Percentiles rank a stretch among this genome's conserved stretches.
Evolutionary conservation across 1,140 invertebrate genomes (phyloP).

Genomic region (Andricus grossulariae): DNA sequence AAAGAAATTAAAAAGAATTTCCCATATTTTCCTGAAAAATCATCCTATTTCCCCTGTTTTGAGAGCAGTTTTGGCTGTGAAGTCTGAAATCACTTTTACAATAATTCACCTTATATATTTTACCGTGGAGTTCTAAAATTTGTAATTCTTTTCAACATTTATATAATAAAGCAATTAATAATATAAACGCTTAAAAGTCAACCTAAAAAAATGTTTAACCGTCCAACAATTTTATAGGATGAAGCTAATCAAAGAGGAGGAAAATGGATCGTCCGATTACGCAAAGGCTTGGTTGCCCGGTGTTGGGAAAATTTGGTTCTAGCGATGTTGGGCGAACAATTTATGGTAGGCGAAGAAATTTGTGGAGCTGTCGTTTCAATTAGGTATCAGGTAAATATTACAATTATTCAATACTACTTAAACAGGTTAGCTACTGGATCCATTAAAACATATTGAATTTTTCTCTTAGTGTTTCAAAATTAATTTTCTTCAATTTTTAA

Average conservation of each 20-base stretch:
- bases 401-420: background rate
- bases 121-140: too few species aligned
- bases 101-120: too few species aligned
- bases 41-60: too few species aligned
- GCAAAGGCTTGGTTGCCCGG: slow-evolving; percentile 95
- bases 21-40: too few species aligned
- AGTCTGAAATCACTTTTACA: too few species aligned
- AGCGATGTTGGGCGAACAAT: slow-evolving; percentile 98
- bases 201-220: slow-evolving; percentile 28
- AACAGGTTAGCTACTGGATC: background rate
- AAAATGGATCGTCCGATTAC: slow-evolving; percentile 96
- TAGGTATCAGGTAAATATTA: slow-evolving; percentile 85
- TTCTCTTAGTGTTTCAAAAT: too few species aligned
- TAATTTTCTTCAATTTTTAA: background rate
- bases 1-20: too few species aligned
- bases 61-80: too few species aligned
- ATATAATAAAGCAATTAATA: too few species aligned
- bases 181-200: too few species aligned
- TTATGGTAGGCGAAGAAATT: slow-evolving; percentile 99
- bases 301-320: slow-evolving; percentile 99
- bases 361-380: slow-evolving; percentile 98
- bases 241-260: slow-evolving; percentile 95
- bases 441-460: background rate
- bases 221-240: slow-evolving; percentile 79
- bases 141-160: too few species aligned